Evolutionary conservation across 2,113 vertebrate species (phyloP).

Genomic region (Thunnus thynnus): DNA sequence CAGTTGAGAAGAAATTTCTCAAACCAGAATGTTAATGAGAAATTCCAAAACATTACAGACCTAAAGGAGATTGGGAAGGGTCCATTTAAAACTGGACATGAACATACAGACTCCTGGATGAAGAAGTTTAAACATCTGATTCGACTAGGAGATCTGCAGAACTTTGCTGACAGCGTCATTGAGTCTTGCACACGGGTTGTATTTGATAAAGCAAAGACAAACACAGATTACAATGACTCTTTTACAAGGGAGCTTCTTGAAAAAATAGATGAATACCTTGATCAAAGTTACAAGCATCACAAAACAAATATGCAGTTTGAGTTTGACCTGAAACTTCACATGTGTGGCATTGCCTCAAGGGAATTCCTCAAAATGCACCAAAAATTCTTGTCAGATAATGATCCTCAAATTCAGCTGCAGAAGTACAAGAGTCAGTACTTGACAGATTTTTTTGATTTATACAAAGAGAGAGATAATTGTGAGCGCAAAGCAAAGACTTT

Average conservation of each 20-base stretch:
- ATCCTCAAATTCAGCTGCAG: slow-evolving; percentile 53
- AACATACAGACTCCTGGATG: too few species aligned
- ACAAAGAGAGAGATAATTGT: slow-evolving; percentile 47
- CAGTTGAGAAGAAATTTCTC: slow-evolving; percentile 52
- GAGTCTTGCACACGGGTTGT: slow-evolving; percentile 24
- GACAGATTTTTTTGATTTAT: slow-evolving; percentile 66
- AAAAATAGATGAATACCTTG: slow-evolving; percentile 50
- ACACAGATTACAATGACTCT: slow-evolving; percentile 67
- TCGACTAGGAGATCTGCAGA: too few species aligned
- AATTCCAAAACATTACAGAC: background rate
- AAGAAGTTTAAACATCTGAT: too few species aligned
- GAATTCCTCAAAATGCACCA: slow-evolving; percentile 67
- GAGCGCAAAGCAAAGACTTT: slow-evolving; percentile 66
- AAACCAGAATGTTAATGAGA: slow-evolving; percentile 33
- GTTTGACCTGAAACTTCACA: slow-evolving; percentile 65
- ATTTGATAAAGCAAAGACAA: slow-evolving; percentile 10
- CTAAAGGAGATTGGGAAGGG: background rate
- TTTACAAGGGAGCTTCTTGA: slow-evolving; percentile 51
- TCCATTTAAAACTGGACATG: too few species aligned
- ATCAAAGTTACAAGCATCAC: rapidly evolving
- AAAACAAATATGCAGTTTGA: slow-evolving; percentile 53
- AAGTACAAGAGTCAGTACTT: slow-evolving; percentile 55
- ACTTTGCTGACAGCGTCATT: slow-evolving; percentile 24
- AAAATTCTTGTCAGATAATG: slow-evolving; percentile 25
- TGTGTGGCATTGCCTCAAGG: slow-evolving; percentile 66